A percentile compares a stretch with the other conserved stretches of the same genome.
phyloP scores from a whole-genome alignment of 2,888 invertebrate species.

The Nomada flava region DNA sequence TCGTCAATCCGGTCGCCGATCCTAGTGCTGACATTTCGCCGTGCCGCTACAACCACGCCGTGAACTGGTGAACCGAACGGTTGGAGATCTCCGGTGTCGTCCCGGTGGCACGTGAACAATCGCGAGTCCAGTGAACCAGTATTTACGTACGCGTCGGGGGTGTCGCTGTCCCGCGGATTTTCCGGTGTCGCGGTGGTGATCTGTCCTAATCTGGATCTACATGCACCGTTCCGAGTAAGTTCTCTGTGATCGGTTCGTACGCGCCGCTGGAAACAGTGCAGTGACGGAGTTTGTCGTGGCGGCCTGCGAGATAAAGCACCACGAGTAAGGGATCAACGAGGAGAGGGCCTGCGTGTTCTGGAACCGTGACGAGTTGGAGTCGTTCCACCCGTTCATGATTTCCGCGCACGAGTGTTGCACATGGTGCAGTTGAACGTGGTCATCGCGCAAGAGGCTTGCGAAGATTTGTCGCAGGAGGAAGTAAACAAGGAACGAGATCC shows the following conservation, averaged over 20 bases:
- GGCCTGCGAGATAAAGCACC: not conserved
- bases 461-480: not conserved
- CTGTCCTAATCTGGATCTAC: constrained; percentile 1
- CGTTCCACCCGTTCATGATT: not conserved
- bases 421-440: not conserved
- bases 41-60: not conserved
- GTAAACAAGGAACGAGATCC: constrained; percentile 1
- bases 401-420: not conserved
- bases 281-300: constrained; percentile 33
- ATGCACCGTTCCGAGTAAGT: not conserved
- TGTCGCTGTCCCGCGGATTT: constrained; percentile 11
- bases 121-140: constrained; percentile 34
- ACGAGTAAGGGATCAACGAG: not conserved
- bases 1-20: not conserved
- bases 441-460: not conserved
- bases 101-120: constrained; percentile 14
- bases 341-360: not conserved
- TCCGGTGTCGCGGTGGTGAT: constrained; percentile 44
- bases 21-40: constrained; percentile 26
- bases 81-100: constrained; percentile 11
- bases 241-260: constrained; percentile 24
- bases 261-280: constrained; percentile 26
- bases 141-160: constrained; percentile 1
- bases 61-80: constrained; percentile 26
- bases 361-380: not conserved